Evolutionary conservation across 2,113 vertebrate genomes (phyloP).

Genomic region (Macrotis lagotis): DNA sequence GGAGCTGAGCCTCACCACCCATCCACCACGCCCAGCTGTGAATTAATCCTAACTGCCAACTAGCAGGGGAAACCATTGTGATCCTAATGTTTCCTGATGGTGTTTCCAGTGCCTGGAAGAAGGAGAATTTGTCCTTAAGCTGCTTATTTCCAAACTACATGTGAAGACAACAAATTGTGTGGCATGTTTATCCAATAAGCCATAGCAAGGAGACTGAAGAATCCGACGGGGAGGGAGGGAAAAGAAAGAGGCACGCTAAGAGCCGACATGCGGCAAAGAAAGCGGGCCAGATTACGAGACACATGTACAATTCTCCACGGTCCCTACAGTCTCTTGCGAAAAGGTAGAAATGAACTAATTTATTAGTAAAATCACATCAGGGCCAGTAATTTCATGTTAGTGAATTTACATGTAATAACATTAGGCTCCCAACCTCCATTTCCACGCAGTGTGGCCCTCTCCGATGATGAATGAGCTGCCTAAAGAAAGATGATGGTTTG

Average conservation of each 20-base stretch:
- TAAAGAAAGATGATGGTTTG: slow-evolving; percentile 93
- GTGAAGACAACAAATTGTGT: slow-evolving; percentile 77
- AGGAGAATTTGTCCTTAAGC: slow-evolving; percentile 78
- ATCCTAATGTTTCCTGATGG: slow-evolving; percentile 46
- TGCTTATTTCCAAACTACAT: slow-evolving; percentile 79
- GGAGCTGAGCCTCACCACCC: slow-evolving; percentile 62
- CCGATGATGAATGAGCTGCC: slow-evolving; percentile 90
- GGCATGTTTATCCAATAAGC: slow-evolving; percentile 79
- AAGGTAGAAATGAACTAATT: slow-evolving; percentile 91
- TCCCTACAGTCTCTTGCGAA: slow-evolving; percentile 87
- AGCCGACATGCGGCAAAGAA: slow-evolving; percentile 78
- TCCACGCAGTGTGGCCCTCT: slow-evolving; percentile 85
- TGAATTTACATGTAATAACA: slow-evolving; percentile 94
- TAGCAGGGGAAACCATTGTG: slow-evolving; percentile 54
- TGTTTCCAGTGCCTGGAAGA: slow-evolving; percentile 43
- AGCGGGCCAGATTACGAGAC: slow-evolving; percentile 77
- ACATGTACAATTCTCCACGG: slow-evolving; percentile 85
- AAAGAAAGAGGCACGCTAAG: slow-evolving; percentile 74
- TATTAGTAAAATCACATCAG: slow-evolving; percentile 93
- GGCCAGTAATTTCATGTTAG: slow-evolving; percentile 92
- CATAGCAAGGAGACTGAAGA: slow-evolving; percentile 68
- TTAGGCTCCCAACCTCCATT: slow-evolving; percentile 86
- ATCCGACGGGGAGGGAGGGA: slow-evolving; percentile 71
- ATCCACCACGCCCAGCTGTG: slow-evolving; percentile 70
- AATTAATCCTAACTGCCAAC: slow-evolving; percentile 78